Conservation (phyloP, 2,888 invertebrate genomes). For the Creontiades dilutus region DNA sequence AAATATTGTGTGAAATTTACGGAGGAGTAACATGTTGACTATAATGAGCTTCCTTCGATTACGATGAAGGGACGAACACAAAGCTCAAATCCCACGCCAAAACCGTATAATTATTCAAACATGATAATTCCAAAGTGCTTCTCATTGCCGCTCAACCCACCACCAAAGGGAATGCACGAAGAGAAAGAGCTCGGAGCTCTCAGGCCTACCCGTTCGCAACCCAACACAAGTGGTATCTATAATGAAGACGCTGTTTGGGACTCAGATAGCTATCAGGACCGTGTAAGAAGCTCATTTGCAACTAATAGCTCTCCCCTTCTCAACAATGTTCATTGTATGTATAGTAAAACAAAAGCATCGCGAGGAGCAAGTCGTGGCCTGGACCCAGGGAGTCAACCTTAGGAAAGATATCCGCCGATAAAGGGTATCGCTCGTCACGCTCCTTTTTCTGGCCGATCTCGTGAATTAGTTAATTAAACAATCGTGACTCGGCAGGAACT, state of each 20-base stretch:
- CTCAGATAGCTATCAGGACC: slow-evolving; percentile 64
- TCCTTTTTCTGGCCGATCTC: slow-evolving; percentile 53
- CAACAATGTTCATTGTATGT: slow-evolving; percentile 68
- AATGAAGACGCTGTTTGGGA: slow-evolving; percentile 64
- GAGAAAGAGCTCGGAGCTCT: background rate
- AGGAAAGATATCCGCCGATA: slow-evolving; percentile 50
- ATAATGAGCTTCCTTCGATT: background rate
- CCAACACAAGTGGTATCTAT: slow-evolving; percentile 55
- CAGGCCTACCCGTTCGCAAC: slow-evolving; percentile 21
- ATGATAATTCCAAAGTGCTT: slow-evolving; percentile 17
- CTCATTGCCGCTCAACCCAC: background rate
- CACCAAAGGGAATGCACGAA: background rate
- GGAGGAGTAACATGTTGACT: background rate
- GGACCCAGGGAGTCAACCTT: slow-evolving; percentile 37
- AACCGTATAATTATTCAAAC: slow-evolving; percentile 39
- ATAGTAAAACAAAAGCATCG: slow-evolving; percentile 59
- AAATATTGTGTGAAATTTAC: too few relatives aligned
- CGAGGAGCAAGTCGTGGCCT: slow-evolving; percentile 40
- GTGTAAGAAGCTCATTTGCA: slow-evolving; percentile 71
- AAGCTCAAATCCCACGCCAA: background rate
- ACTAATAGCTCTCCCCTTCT: slow-evolving; percentile 56
- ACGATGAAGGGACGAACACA: background rate
- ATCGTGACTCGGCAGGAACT: slow-evolving; percentile 53
- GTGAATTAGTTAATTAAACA: slow-evolving; percentile 69
- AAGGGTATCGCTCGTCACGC: slow-evolving; percentile 59